Evolutionary conservation across 2,888 invertebrate genomes (phyloP).

Genomic region (Plemyria rubiginata): DNA sequence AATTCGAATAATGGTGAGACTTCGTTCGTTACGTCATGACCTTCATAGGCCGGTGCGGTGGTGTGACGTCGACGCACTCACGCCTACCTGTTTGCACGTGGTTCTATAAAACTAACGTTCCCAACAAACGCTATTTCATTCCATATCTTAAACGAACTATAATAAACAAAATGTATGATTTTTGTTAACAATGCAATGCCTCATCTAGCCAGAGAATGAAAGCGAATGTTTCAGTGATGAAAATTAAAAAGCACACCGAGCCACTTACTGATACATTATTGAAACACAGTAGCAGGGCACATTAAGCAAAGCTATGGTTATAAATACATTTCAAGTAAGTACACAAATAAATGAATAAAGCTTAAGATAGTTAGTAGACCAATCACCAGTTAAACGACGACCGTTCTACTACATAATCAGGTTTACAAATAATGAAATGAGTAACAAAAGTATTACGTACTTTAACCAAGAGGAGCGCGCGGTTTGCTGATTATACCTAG

Average conservation of each 20-base stretch:
- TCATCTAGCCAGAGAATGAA: not conserved
- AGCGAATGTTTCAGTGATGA: conserved; percentile 3
- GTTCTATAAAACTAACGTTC: conserved; percentile 59
- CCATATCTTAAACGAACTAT: conserved; percentile 42
- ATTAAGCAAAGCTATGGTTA: not conserved
- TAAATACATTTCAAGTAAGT: not conserved
- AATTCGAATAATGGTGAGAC: conserved; percentile 73
- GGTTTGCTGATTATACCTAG: conserved; percentile 84
- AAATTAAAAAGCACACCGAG: conserved; percentile 16
- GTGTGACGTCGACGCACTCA: conserved; percentile 71
- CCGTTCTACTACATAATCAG: conserved; percentile 23
- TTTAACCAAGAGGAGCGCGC: conserved; percentile 82
- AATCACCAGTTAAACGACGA: conserved; percentile 26
- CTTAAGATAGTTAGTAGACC: conserved; percentile 13
- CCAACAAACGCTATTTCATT: conserved; percentile 51
- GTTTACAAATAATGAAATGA: conserved; percentile 43
- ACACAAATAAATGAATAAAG: not conserved
- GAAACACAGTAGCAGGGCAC: conserved; percentile 6
- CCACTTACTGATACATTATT: conserved; percentile 8
- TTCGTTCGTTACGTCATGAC: conserved; percentile 75
- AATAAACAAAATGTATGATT: conserved; percentile 10
- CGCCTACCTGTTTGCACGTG: conserved; percentile 74
- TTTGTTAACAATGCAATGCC: not conserved
- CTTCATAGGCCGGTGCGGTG: conserved; percentile 68
- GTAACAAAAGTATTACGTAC: conserved; percentile 76